Conservation (phyloP, 2,113 vertebrate species). For the Casuarius casuarius region DNA sequence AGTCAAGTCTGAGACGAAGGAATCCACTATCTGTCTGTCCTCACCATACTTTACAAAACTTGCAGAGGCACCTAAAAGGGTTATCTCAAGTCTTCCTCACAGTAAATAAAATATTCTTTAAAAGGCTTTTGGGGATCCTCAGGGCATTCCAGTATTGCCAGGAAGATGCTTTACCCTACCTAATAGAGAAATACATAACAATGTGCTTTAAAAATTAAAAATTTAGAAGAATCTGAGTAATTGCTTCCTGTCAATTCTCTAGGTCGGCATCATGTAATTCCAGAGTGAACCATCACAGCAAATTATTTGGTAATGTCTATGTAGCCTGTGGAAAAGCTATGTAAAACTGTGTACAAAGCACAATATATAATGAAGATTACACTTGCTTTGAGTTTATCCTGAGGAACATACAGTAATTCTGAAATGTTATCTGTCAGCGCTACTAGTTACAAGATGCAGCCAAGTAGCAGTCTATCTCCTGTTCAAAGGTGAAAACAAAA, state of each 20-base stretch:
- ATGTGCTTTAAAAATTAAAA: conserved; percentile 75
- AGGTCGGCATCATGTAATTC: conserved; percentile 56
- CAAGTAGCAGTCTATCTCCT: neutral
- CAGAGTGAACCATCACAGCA: conserved; percentile 36
- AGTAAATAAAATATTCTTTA: conserved; percentile 66
- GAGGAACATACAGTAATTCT: conserved; percentile 42
- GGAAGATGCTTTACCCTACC: conserved; percentile 50
- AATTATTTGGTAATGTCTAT: conserved; percentile 65
- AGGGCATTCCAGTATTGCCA: conserved; percentile 53
- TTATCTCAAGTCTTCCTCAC: conserved; percentile 38
- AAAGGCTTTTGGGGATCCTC: conserved; percentile 69
- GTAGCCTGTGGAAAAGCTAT: conserved; percentile 70
- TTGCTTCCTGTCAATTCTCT: conserved; percentile 64
- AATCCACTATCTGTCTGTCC: neutral
- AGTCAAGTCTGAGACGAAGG: neutral
- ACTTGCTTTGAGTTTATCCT: conserved; percentile 69
- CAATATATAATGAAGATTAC: conserved; percentile 57
- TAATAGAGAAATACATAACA: conserved; percentile 67
- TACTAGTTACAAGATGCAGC: conserved; percentile 67
- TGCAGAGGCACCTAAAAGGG: conserved; percentile 16
- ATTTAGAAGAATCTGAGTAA: conserved; percentile 65
- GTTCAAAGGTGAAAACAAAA: neutral
- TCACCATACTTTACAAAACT: conserved; percentile 5
- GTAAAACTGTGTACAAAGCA: conserved; percentile 49
- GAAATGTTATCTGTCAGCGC: conserved; percentile 51